Evolutionary conservation across 2,113 vertebrate genomes (phyloP).

Genomic region (Rhinichthys klamathensis): DNA sequence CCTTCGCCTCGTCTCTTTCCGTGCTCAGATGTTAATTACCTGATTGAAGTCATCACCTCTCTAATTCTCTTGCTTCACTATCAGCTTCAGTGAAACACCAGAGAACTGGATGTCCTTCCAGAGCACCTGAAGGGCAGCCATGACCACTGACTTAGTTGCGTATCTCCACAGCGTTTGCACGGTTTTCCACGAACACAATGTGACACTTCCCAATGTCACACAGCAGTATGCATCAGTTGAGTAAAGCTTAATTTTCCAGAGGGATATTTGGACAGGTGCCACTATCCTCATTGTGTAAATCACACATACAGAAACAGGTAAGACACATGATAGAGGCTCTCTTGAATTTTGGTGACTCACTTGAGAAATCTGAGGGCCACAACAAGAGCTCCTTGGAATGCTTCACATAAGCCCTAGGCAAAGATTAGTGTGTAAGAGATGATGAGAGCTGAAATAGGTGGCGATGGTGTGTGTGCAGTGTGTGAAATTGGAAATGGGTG

Average conservation of each 20-base stretch:
- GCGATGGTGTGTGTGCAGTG: conserved; percentile 55
- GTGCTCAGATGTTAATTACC: conserved; percentile 49
- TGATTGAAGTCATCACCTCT: conserved; percentile 38
- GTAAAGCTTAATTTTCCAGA: conserved; percentile 22
- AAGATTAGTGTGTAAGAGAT: conserved; percentile 41
- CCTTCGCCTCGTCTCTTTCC: conserved; percentile 22
- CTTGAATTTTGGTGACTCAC: conserved; percentile 36
- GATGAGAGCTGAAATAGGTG: conserved; percentile 55
- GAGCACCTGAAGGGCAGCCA: conserved; percentile 39
- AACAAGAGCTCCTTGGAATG: conserved; percentile 36
- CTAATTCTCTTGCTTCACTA: conserved; percentile 8
- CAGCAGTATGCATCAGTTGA: conserved; percentile 24
- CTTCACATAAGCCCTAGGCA: conserved; percentile 33
- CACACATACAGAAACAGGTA: conserved; percentile 23
- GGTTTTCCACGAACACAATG: conserved; percentile 1
- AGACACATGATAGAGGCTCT: not conserved
- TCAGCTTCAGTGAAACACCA: not conserved
- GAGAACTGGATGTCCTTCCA: conserved; percentile 41
- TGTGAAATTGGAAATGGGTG: conserved; percentile 65
- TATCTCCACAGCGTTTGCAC: conserved; percentile 18
- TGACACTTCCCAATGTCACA: conserved; percentile 39
- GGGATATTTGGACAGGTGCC: conserved; percentile 28
- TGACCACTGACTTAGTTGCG: conserved; percentile 1
- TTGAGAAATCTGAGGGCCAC: conserved; percentile 33
- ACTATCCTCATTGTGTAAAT: conserved; percentile 7